phyloP scores from a whole-genome alignment of 2,113 vertebrate species.

The Vicugna pacos region DNA sequence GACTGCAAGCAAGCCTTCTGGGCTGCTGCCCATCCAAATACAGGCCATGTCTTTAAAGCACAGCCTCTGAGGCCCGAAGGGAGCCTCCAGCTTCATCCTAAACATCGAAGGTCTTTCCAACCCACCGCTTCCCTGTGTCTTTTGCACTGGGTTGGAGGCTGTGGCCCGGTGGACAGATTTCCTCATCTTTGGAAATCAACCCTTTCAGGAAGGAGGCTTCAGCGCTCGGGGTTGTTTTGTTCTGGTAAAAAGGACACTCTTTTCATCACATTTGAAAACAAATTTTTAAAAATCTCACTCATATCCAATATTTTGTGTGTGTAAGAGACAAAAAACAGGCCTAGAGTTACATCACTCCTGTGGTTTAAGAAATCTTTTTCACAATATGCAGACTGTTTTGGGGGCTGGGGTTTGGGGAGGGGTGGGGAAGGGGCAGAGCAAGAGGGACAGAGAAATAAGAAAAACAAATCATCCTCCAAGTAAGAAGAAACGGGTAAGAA shows the following conservation, averaged over 20 bases:
- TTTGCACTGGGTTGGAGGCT: not conserved
- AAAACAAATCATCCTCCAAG: not conserved
- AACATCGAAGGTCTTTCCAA: not conserved
- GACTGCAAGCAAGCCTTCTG: constrained; percentile 48
- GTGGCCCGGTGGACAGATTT: constrained; percentile 59
- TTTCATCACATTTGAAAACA: constrained; percentile 80
- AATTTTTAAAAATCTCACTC: constrained; percentile 79
- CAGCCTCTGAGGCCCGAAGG: not conserved
- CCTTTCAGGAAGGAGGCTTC: constrained; percentile 71
- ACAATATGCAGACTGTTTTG: constrained; percentile 43
- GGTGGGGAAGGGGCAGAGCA: not conserved
- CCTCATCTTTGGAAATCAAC: constrained; percentile 71
- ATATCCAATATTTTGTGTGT: constrained; percentile 72
- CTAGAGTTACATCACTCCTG: constrained; percentile 74
- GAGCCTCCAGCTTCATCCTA: not conserved
- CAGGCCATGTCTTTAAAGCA: constrained; percentile 48
- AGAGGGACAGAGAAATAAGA: not conserved
- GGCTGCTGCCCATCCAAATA: constrained; percentile 52
- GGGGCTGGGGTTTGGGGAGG: constrained; percentile 20
- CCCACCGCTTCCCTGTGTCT: not conserved
- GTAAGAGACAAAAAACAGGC: constrained; percentile 66
- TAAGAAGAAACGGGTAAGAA: not conserved
- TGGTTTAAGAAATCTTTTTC: constrained; percentile 76
- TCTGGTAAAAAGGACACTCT: constrained; percentile 78
- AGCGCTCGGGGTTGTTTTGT: constrained; percentile 73